Evolutionary conservation across 2,797 vertebrate genomes (phyloP).

Genomic region (Parambassis ranga): DNA sequence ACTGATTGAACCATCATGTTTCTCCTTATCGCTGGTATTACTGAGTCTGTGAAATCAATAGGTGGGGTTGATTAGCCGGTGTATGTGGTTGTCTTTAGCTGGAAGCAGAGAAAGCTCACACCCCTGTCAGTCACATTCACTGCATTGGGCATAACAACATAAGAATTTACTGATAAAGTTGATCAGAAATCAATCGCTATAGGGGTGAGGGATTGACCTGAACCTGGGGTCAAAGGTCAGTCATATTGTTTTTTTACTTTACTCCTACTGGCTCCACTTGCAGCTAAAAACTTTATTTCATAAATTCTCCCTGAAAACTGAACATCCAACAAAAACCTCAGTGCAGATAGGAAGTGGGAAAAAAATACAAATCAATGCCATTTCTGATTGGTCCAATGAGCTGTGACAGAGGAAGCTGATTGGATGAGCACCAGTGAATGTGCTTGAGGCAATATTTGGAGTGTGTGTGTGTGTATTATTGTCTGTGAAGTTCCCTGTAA

Average conservation of each 20-base stretch:
- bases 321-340: no score
- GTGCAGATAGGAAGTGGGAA: background rate
- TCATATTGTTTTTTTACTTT: no score
- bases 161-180: background rate
- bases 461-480: background rate
- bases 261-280: no score
- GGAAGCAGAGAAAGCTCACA: background rate
- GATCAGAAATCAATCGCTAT: no score
- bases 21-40: conserved; percentile 59
- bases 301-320: background rate
- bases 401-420: conserved; percentile 50
- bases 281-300: no score
- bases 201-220: no score
- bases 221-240: no score
- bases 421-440: conserved; percentile 46
- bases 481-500: conserved; percentile 29
- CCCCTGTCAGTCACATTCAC: conserved; percentile 13
- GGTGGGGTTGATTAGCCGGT: conserved; percentile 46
- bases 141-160: background rate
- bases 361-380: conserved; percentile 42
- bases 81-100: conserved; percentile 28
- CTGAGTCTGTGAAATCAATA: conserved; percentile 53
- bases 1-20: conserved; percentile 65
- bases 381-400: conserved; percentile 53
- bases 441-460: conserved; percentile 7